A percentile compares a stretch with the other conserved stretches of the same genome.
These are phyloP conservation scores for Neoarius graeffei DNA, from an alignment of 2,113 vertebrate genomes.

Conservation along the genomic window DNA sequence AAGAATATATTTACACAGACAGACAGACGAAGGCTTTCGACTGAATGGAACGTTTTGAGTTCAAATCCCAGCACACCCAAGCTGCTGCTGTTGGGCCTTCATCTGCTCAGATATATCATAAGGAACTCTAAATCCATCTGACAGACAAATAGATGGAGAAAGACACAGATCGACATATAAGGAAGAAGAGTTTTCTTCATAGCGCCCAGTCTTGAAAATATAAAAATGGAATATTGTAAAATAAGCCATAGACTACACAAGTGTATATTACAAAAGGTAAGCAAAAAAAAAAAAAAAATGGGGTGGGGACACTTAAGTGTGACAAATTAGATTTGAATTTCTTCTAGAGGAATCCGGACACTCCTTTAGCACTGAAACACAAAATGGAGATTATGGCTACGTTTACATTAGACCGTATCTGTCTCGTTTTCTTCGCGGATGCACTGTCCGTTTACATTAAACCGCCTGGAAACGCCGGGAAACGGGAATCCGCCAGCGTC, in stretches of 20 bases:
- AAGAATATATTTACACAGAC: slow-evolving; percentile 15
- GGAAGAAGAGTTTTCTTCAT: too few relatives aligned
- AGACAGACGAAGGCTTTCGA: background rate
- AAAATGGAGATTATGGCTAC: background rate
- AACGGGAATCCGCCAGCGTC: too few relatives aligned
- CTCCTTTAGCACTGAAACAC: background rate
- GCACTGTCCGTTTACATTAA: too few relatives aligned
- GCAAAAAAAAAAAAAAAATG: too few relatives aligned
- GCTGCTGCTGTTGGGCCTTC: background rate
- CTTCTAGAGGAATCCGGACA: too few relatives aligned
- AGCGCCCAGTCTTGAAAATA: background rate
- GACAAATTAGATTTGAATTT: background rate
- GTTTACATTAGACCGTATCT: too few relatives aligned
- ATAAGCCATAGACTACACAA: background rate
- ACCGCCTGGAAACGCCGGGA: too few relatives aligned
- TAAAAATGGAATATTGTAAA: background rate
- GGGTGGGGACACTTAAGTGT: too few relatives aligned
- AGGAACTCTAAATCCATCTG: background rate
- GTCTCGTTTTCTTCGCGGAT: too few relatives aligned
- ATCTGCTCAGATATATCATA: background rate
- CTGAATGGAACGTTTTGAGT: background rate
- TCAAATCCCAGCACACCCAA: background rate
- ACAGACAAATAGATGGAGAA: background rate
- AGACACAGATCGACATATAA: background rate
- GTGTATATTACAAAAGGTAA: background rate